Percentiles rank a stretch among this genome's conserved stretches.
Evolutionary conservation across 2,797 vertebrate genomes (phyloP).

Genomic region (Amniataba percoides): DNA sequence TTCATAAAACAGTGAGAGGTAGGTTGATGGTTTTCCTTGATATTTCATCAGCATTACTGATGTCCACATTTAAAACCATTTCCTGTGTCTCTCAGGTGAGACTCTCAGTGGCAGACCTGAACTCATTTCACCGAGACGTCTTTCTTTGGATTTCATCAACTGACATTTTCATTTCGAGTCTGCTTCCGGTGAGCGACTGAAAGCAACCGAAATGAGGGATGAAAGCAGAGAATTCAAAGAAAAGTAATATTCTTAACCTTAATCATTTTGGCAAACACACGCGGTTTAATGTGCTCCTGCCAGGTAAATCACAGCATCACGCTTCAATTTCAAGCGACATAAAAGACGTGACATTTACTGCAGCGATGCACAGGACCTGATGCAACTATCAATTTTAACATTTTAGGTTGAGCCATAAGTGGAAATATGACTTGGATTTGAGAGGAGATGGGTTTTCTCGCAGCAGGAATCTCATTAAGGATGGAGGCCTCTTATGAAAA

Average conservation of each 20-base stretch:
- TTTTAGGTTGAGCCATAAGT: slow-evolving; percentile 14
- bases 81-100: slow-evolving; percentile 36
- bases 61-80: slow-evolving; percentile 51
- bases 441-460: neutral
- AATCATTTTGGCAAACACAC: slow-evolving; percentile 19
- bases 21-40: slow-evolving; percentile 25
- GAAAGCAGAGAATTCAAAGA: slow-evolving; percentile 10
- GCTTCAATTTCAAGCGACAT: slow-evolving; percentile 20
- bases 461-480: neutral
- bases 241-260: slow-evolving; percentile 32
- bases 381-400: slow-evolving; percentile 5
- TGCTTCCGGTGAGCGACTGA: slow-evolving; percentile 12
- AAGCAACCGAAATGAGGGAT: slow-evolving; percentile 23
- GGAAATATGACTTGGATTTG: slow-evolving; percentile 3
- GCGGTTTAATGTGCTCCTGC: neutral
- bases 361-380: neutral
- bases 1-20: slow-evolving; percentile 43
- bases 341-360: slow-evolving; percentile 42
- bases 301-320: slow-evolving; percentile 14
- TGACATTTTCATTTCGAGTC: slow-evolving; percentile 53
- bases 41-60: slow-evolving; percentile 56
- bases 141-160: slow-evolving; percentile 71
- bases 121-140: slow-evolving; percentile 33
- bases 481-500: neutral
- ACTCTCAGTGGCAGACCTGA: slow-evolving; percentile 17